A percentile compares a stretch with the other conserved stretches of the same genome.
phyloP scores from a whole-genome alignment of 2,888 invertebrate genomes.

The Epinotia ramella region DNA sequence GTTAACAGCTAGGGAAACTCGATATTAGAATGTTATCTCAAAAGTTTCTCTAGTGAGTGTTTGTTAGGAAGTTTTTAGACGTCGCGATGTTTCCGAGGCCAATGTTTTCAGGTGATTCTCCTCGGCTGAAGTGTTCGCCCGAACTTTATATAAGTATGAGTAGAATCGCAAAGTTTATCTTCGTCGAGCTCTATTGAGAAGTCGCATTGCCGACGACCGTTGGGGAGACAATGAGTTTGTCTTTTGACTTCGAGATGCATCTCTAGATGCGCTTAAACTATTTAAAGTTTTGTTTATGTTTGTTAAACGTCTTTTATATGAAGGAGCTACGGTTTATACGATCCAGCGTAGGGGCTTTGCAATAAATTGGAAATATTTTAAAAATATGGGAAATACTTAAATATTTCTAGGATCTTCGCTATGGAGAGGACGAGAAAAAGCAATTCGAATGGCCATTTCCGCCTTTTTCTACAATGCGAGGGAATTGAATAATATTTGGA shows the following conservation, averaged over 20 bases:
- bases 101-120: slow-evolving; percentile 70
- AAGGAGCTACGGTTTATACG: slow-evolving; percentile 30
- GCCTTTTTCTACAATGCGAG: too few relatives aligned
- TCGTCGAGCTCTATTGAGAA: slow-evolving; percentile 66
- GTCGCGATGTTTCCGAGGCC: slow-evolving; percentile 66
- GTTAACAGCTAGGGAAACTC: slow-evolving; percentile 21
- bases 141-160: slow-evolving; percentile 70
- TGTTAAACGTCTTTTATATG: slow-evolving; percentile 52
- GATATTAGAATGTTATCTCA: slow-evolving; percentile 25
- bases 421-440: too few relatives aligned
- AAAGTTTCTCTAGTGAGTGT: slow-evolving; percentile 51
- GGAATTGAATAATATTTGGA: too few relatives aligned
- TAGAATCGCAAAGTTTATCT: slow-evolving; percentile 71
- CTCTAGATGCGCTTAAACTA: slow-evolving; percentile 60
- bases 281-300: slow-evolving; percentile 58
- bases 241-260: slow-evolving; percentile 70
- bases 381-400: too few relatives aligned
- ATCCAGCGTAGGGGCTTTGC: not conserved
- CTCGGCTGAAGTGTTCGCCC: slow-evolving; percentile 60
- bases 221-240: slow-evolving; percentile 71
- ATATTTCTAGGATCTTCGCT: too few relatives aligned
- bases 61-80: slow-evolving; percentile 65
- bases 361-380: not conserved
- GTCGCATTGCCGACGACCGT: slow-evolving; percentile 67
- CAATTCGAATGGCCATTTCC: too few relatives aligned